phyloP scores from a whole-genome alignment of 2,113 vertebrate species.

The Hippocampus barbouri region DNA sequence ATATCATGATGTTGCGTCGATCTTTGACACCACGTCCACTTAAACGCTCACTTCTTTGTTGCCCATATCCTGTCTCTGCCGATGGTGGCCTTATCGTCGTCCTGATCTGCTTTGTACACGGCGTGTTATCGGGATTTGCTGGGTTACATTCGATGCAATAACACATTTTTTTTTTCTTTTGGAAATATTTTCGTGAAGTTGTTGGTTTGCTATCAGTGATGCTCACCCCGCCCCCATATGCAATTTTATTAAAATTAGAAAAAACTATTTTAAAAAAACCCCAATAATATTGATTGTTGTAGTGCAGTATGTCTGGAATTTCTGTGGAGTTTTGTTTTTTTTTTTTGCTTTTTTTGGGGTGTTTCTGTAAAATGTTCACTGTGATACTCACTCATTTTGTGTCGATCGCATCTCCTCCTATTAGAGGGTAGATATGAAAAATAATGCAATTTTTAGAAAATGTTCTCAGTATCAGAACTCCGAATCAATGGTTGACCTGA shows the following conservation, averaged over 20 bases:
- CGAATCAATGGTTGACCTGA: too few species aligned
- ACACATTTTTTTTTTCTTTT: neutral
- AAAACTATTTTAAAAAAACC: neutral
- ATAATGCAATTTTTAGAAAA: too few species aligned
- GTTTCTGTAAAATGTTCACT: too few species aligned
- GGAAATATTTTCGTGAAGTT: neutral
- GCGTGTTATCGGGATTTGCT: neutral
- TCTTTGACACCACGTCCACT: slow-evolving; percentile 44
- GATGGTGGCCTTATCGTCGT: slow-evolving; percentile 28
- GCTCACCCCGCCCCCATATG: neutral
- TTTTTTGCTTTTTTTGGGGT: too few species aligned
- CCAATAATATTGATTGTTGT: too few species aligned
- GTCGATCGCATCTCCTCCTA: too few species aligned
- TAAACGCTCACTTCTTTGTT: slow-evolving; percentile 17
- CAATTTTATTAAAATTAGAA: neutral
- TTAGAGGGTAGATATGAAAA: too few species aligned
- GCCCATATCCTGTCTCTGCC: slow-evolving; percentile 54
- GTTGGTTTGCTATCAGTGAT: neutral
- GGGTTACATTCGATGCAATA: neutral
- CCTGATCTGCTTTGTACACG: slow-evolving; percentile 3
- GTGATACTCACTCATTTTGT: too few species aligned
- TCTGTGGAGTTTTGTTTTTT: too few species aligned
- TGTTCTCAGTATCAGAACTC: too few species aligned
- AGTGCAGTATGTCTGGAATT: too few species aligned
- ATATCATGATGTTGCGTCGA: slow-evolving; percentile 45